Conservation (phyloP, 2,113 vertebrate genomes). For the Oryzias celebensis region DNA sequence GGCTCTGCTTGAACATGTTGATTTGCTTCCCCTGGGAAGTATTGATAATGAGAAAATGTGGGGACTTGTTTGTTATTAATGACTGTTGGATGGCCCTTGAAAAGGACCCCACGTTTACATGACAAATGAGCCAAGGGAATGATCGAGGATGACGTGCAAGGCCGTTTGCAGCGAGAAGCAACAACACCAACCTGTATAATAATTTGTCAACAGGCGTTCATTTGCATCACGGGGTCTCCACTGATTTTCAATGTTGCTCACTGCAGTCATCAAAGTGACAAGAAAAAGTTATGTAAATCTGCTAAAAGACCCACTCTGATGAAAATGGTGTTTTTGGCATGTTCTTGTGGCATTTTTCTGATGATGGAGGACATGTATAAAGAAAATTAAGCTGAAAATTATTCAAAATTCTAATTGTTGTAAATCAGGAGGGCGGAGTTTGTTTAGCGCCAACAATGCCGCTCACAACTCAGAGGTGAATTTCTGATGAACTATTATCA, state of each 20-base stretch:
- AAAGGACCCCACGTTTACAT: conserved; percentile 69
- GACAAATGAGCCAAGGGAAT: conserved; percentile 62
- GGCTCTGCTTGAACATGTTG: conserved; percentile 13
- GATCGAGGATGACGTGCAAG: conserved; percentile 67
- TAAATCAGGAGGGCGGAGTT: too few relatives aligned
- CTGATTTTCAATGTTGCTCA: conserved; percentile 43
- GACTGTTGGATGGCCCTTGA: conserved; percentile 74
- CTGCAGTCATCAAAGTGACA: conserved; percentile 28
- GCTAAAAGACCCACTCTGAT: background rate
- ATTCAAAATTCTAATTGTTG: too few relatives aligned
- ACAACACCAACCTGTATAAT: conserved; percentile 59
- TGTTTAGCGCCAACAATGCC: too few relatives aligned
- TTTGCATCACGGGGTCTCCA: conserved; percentile 45
- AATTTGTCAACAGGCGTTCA: conserved; percentile 53
- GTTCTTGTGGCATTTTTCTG: background rate
- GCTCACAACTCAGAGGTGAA: too few relatives aligned
- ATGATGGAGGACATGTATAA: too few relatives aligned
- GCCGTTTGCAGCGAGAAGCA: conserved; percentile 50
- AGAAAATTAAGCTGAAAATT: too few relatives aligned
- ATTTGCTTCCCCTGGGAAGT: conserved; percentile 25
- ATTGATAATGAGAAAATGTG: conserved; percentile 52
- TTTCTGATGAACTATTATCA: too few relatives aligned
- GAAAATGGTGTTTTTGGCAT: conserved; percentile 5
- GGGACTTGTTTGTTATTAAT: conserved; percentile 55
- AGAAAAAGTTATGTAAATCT: conserved; percentile 8